Percentiles rank a stretch among this genome's conserved stretches.
These are phyloP conservation scores for Danio rerio DNA, from an alignment of 2,113 vertebrate genomes.

Conservation along the genomic window GRCz12tu NC_133185.1:16021001-16021500, in stretches of 20 bases:
- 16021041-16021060: no score
- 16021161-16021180: no score
- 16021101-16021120: no score
- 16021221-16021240: neutral
- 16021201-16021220: no score
- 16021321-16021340: neutral
- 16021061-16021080: no score
- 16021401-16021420: neutral
- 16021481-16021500: no score
- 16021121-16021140: no score
- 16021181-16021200: no score
- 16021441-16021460: neutral
- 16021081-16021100: no score
- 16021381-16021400: neutral
- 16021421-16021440: neutral
- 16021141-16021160: no score
- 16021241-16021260: neutral
- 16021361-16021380: neutral
- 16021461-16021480: neutral
- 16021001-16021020: no score
- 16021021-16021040: no score
- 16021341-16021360: constrained; percentile 6
- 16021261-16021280: neutral
- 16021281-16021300: neutral
- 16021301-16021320: neutral